Evolutionary conservation across 2,113 vertebrate species (phyloP).

Genomic region (Sebastes schlegelii): DNA sequence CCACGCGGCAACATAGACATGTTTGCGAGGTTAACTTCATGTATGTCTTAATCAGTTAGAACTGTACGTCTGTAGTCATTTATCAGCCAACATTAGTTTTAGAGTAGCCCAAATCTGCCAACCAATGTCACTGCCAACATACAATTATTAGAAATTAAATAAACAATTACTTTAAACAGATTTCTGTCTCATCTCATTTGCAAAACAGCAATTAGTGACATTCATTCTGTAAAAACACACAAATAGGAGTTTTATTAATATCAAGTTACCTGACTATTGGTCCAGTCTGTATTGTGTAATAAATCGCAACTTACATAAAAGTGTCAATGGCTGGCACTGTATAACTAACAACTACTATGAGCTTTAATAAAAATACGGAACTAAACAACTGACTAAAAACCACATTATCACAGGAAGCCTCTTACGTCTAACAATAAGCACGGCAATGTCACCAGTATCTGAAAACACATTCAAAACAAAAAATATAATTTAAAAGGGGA

Average conservation of each 20-base stretch:
- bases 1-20: not conserved
- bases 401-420: not conserved
- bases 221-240: not conserved
- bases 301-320: not conserved
- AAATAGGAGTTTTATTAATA: not conserved
- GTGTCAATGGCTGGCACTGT: not conserved
- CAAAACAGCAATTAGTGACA: not conserved
- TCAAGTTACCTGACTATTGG: not conserved
- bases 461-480: not conserved
- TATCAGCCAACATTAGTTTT: not conserved
- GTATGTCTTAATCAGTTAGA: not conserved
- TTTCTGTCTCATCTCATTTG: not conserved
- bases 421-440: not conserved
- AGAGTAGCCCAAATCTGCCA: not conserved
- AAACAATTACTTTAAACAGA: not conserved
- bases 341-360: not conserved
- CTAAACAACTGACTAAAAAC: conserved; percentile 11
- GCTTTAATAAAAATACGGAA: not conserved
- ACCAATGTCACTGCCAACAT: not conserved
- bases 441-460: not conserved
- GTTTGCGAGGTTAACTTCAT: too few relatives aligned
- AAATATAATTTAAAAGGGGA: conserved; percentile 1
- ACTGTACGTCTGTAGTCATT: not conserved
- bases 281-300: not conserved
- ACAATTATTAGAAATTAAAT: not conserved